Percentiles rank a stretch among this genome's conserved stretches.
These are phyloP conservation scores for Mesochorus sp. DNA, from an alignment of 2,888 invertebrate genomes.

Conservation along the genomic window DNA sequence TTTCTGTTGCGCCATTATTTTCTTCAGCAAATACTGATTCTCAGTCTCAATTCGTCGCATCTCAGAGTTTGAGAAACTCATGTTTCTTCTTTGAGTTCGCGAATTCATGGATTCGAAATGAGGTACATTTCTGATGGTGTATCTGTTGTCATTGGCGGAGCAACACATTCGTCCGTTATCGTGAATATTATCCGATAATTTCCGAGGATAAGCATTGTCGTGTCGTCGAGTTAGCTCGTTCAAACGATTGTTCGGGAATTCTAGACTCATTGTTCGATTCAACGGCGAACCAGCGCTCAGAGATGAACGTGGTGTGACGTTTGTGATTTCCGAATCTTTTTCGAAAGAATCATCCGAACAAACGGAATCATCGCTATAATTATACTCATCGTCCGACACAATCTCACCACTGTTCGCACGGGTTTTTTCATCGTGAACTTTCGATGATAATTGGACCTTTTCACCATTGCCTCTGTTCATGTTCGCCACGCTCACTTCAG, in stretches of 20 bases:
- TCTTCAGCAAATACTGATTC: constrained; percentile 81
- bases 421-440: constrained; percentile 61
- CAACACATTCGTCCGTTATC: constrained; percentile 36
- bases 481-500: constrained; percentile 58
- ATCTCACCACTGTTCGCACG: constrained; percentile 25
- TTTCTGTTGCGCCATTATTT: constrained; percentile 79
- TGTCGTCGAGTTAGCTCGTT: neutral
- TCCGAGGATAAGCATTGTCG: neutral
- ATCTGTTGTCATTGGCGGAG: constrained; percentile 55
- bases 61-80: constrained; percentile 82
- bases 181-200: constrained; percentile 10
- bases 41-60: constrained; percentile 81
- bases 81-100: constrained; percentile 74
- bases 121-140: neutral
- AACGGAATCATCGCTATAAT: constrained; percentile 72
- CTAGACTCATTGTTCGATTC: constrained; percentile 33
- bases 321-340: constrained; percentile 69
- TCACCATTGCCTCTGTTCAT: constrained; percentile 62
- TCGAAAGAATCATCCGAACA: constrained; percentile 70
- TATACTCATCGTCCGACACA: constrained; percentile 67
- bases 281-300: constrained; percentile 61
- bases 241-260: constrained; percentile 5
- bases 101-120: neutral
- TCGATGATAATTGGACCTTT: constrained; percentile 5
- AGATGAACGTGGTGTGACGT: constrained; percentile 67